Evolutionary conservation across 2,113 vertebrate genomes (phyloP).

Genomic region (Paratilapia polleni): DNA sequence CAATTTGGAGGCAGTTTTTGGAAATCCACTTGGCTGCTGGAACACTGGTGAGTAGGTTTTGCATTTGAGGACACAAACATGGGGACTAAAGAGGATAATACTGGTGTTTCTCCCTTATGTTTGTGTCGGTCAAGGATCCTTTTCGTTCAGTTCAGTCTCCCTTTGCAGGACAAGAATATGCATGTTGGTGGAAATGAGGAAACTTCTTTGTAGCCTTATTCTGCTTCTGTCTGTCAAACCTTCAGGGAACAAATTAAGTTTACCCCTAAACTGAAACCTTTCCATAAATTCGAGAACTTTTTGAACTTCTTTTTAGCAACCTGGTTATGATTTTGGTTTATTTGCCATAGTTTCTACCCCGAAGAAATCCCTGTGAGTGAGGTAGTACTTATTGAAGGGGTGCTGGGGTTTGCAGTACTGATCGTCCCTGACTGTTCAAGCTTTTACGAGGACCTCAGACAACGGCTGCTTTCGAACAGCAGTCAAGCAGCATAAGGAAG

Average conservation of each 20-base stretch:
- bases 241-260: background rate
- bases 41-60: constrained; percentile 41
- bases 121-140: background rate
- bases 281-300: background rate
- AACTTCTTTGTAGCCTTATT: constrained; percentile 21
- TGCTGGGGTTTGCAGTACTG: constrained; percentile 44
- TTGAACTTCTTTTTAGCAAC: background rate
- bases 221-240: background rate
- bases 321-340: constrained; percentile 30
- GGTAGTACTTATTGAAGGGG: constrained; percentile 62
- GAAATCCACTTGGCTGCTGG: constrained; percentile 18
- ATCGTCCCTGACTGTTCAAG: constrained; percentile 35
- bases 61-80: constrained; percentile 19
- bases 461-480: background rate
- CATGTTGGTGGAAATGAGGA: background rate
- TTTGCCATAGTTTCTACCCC: constrained; percentile 24
- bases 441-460: background rate
- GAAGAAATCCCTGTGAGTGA: constrained; percentile 61
- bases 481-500: constrained; percentile 44
- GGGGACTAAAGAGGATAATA: background rate
- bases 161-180: background rate
- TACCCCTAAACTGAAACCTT: background rate
- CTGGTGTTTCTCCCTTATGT: constrained; percentile 19
- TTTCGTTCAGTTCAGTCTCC: background rate
- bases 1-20: constrained; percentile 11